Conservation (phyloP, 2,797 vertebrate species). For the Syngnathus acus region DNA sequence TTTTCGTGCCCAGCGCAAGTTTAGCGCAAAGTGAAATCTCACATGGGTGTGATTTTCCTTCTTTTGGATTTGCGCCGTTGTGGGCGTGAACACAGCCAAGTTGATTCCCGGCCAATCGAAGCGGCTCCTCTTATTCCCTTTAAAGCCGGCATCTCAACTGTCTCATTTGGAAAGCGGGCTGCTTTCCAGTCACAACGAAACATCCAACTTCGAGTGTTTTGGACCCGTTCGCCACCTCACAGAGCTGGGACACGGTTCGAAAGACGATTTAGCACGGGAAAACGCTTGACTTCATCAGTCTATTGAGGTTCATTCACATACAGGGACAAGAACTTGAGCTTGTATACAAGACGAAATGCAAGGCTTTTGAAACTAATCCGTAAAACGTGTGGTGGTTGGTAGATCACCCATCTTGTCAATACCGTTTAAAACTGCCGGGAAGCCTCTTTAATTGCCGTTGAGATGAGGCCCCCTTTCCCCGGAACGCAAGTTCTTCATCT, state of each 20-base stretch:
- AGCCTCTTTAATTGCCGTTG: not conserved
- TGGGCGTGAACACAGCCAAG: too few species aligned
- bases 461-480: not conserved
- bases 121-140: too few species aligned
- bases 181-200: conserved; percentile 1
- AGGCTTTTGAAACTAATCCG: not conserved
- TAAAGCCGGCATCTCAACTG: not conserved
- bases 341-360: not conserved
- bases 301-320: not conserved
- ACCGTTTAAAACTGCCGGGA: not conserved
- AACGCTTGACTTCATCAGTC: not conserved
- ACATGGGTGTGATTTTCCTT: too few species aligned
- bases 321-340: not conserved
- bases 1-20: too few species aligned
- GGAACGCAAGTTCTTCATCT: not conserved
- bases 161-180: not conserved
- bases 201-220: not conserved
- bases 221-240: not conserved
- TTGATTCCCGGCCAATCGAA: too few species aligned
- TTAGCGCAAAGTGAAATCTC: too few species aligned
- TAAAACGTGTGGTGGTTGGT: not conserved
- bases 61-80: too few species aligned
- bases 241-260: not conserved
- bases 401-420: not conserved
- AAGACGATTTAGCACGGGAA: not conserved